These are phyloP conservation scores for Acanthopleura granulata DNA, from an alignment of 2,888 invertebrate species.

Conservation along the genomic window DNA sequence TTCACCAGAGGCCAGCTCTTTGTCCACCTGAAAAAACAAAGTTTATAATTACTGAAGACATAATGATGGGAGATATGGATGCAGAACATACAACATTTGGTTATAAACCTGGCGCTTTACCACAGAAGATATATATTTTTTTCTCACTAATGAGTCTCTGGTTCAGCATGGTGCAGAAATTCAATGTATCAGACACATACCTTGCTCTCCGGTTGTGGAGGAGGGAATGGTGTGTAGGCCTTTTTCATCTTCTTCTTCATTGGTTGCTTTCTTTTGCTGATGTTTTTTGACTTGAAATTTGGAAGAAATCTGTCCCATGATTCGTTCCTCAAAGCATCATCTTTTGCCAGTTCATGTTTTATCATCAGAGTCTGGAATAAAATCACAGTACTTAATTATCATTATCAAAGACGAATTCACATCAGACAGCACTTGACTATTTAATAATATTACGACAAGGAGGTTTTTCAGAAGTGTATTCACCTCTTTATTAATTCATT, in stretches of 20 bases:
- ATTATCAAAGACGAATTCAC: too few relatives aligned
- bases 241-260: conserved; percentile 91
- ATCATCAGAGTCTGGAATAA: conserved; percentile 88
- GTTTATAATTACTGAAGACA: too few relatives aligned
- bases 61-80: too few relatives aligned
- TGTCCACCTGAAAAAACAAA: conserved; percentile 77
- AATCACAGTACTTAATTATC: too few relatives aligned
- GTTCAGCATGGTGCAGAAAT: neutral
- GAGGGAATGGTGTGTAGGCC: conserved; percentile 98
- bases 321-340: conserved; percentile 90
- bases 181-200: conserved; percentile 63
- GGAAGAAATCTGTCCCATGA: conserved; percentile 98
- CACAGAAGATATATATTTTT: too few relatives aligned
- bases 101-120: too few relatives aligned
- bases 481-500: too few relatives aligned
- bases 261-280: conserved; percentile 88
- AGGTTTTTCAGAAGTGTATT: too few relatives aligned
- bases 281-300: conserved; percentile 90
- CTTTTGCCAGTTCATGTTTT: conserved; percentile 93
- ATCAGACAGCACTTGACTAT: too few relatives aligned
- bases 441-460: too few relatives aligned
- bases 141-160: too few relatives aligned
- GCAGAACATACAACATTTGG: too few relatives aligned
- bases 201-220: conserved; percentile 92
- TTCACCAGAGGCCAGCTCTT: conserved; percentile 93